These are phyloP conservation scores for Siniperca knerii DNA, from an alignment of 2,113 vertebrate genomes.

Conservation along the genomic window DNA sequence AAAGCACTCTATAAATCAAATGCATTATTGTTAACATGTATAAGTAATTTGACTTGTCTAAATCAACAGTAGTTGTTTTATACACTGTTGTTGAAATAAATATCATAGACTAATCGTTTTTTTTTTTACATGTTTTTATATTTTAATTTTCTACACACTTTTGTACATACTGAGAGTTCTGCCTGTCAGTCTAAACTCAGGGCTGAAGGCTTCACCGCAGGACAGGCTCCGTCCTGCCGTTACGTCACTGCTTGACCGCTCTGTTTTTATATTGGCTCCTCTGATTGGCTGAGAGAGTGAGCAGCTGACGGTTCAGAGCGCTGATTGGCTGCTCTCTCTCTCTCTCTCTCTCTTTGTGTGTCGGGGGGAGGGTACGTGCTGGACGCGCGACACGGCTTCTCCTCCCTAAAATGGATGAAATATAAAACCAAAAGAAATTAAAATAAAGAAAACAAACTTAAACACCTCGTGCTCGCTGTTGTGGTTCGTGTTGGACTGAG, in stretches of 20 bases:
- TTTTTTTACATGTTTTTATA: no score
- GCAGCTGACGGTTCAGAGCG: neutral
- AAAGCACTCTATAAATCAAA: no score
- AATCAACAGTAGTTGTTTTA: no score
- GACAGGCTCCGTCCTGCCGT: neutral
- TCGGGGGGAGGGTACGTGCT: constrained; percentile 28
- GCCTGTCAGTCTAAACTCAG: neutral
- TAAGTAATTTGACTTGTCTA: no score
- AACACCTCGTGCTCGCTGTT: neutral
- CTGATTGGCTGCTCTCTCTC: constrained; percentile 38
- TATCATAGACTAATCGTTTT: no score
- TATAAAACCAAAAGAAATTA: neutral
- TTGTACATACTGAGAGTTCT: no score
- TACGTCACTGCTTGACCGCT: neutral
- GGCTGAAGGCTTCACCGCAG: fast-evolving
- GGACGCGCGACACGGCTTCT: neutral
- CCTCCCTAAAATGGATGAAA: constrained; percentile 29
- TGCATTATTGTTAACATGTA: no score
- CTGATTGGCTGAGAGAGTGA: constrained; percentile 37
- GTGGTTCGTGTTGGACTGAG: neutral
- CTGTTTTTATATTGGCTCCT: neutral
- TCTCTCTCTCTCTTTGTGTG: neutral
- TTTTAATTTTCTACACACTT: no score
- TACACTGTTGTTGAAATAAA: no score
- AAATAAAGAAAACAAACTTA: neutral